Conservation (phyloP, 2,888 invertebrate genomes). For the Lymantria dispar region DNA sequence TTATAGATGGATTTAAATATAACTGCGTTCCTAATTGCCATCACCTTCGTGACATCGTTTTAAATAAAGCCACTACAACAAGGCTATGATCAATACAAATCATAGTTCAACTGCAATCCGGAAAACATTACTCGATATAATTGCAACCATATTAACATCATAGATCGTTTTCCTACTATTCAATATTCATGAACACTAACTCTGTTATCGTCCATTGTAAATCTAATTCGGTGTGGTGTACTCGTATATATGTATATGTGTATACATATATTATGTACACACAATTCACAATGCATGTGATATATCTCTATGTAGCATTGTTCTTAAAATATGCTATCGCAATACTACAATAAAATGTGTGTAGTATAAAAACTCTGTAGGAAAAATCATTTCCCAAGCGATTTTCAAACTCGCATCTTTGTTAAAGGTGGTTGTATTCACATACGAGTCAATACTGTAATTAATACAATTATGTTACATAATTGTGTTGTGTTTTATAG, state of each 20-base stretch:
- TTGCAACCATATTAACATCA: slow-evolving; percentile 2
- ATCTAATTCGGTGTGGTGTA: slow-evolving; percentile 13
- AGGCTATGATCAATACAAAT: background rate
- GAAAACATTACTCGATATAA: slow-evolving; percentile 16
- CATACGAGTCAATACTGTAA: slow-evolving; percentile 15
- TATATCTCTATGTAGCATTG: slow-evolving; percentile 26
- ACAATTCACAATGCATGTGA: slow-evolving; percentile 11
- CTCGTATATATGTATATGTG: slow-evolving; percentile 5
- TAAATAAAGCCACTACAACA: no score
- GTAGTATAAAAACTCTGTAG: slow-evolving; percentile 10
- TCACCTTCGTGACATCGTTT: no score
- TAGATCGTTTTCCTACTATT: slow-evolving; percentile 8
- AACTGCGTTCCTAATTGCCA: no score
- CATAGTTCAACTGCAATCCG: slow-evolving; percentile 4
- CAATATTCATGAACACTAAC: slow-evolving; percentile 17
- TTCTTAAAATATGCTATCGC: slow-evolving; percentile 40
- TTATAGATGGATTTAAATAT: no score
- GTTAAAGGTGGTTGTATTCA: slow-evolving; percentile 17
- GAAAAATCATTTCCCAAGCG: slow-evolving; percentile 30
- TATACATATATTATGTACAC: slow-evolving; percentile 13
- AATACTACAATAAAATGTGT: slow-evolving; percentile 26
- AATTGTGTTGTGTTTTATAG: no score
- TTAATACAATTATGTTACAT: slow-evolving; percentile 1
- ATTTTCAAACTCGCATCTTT: slow-evolving; percentile 41
- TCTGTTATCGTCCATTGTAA: slow-evolving; percentile 25